Evolutionary conservation across 2,113 vertebrate genomes (phyloP).

Genomic region (Camelus bactrianus): DNA sequence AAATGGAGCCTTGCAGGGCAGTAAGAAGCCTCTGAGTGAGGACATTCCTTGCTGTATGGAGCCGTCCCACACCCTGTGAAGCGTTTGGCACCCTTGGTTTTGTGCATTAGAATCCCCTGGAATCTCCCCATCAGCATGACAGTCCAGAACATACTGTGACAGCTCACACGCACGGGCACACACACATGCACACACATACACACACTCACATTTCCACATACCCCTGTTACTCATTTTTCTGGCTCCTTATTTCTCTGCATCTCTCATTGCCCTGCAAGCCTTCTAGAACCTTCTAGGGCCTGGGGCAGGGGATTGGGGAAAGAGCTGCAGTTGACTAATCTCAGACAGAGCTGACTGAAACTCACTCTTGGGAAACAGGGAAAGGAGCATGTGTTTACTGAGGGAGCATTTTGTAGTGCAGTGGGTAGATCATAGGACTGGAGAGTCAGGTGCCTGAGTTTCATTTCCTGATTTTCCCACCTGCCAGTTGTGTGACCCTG

Average conservation of each 20-base stretch:
- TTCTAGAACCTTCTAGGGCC: not conserved
- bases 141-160: not conserved
- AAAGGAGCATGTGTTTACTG: not conserved
- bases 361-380: not conserved
- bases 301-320: not conserved
- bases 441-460: not conserved
- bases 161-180: not conserved
- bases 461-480: not conserved
- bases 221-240: not conserved
- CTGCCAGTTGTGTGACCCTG: slow-evolving; percentile 10
- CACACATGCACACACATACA: not conserved
- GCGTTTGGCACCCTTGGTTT: not conserved
- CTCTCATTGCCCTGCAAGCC: not conserved
- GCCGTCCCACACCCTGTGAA: not conserved
- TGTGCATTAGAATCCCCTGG: not conserved
- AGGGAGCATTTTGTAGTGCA: not conserved
- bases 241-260: not conserved
- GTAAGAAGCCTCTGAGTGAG: not conserved
- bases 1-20: not conserved
- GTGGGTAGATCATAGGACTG: not conserved
- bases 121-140: not conserved
- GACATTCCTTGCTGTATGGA: not conserved
- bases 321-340: not conserved
- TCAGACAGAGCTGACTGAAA: not conserved
- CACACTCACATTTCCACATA: not conserved